Evolutionary conservation across 2,797 vertebrate genomes (phyloP).

Genomic region (Sebastes matsubarae): DNA sequence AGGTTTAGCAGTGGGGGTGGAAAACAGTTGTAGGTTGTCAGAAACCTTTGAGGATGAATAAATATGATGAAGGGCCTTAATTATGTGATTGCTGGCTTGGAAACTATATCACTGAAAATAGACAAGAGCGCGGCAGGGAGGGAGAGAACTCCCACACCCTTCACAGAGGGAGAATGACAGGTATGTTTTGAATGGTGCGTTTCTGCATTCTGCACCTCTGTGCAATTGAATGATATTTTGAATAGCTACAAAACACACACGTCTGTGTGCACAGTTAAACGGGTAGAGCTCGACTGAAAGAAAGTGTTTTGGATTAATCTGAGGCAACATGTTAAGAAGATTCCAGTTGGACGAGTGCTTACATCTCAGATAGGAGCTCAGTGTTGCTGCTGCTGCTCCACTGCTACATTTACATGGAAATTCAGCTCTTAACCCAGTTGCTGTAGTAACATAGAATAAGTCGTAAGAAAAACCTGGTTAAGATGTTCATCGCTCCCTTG

Average conservation of each 20-base stretch:
- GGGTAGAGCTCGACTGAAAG: not conserved
- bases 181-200: slow-evolving; percentile 50
- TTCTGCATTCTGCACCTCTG: slow-evolving; percentile 36
- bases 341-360: not conserved
- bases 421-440: slow-evolving; percentile 4
- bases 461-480: not conserved
- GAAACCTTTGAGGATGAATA: slow-evolving; percentile 78
- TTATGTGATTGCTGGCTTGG: slow-evolving; percentile 80
- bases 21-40: slow-evolving; percentile 80
- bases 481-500: not conserved
- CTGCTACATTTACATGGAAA: not conserved
- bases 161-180: slow-evolving; percentile 71
- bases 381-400: not conserved
- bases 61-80: slow-evolving; percentile 80
- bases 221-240: slow-evolving; percentile 49
- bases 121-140: slow-evolving; percentile 70
- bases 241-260: slow-evolving; percentile 26
- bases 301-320: slow-evolving; percentile 14
- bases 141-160: slow-evolving; percentile 73
- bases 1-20: slow-evolving; percentile 74
- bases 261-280: not conserved
- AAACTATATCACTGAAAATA: slow-evolving; percentile 80
- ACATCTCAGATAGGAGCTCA: slow-evolving; percentile 6
- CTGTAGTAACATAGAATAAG: not conserved
- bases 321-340: slow-evolving; percentile 4